Evolutionary conservation across 2,888 invertebrate genomes (phyloP), one percentile per base, ranked within the genome.

Genomic region (Nomada fabriciana): DNA sequence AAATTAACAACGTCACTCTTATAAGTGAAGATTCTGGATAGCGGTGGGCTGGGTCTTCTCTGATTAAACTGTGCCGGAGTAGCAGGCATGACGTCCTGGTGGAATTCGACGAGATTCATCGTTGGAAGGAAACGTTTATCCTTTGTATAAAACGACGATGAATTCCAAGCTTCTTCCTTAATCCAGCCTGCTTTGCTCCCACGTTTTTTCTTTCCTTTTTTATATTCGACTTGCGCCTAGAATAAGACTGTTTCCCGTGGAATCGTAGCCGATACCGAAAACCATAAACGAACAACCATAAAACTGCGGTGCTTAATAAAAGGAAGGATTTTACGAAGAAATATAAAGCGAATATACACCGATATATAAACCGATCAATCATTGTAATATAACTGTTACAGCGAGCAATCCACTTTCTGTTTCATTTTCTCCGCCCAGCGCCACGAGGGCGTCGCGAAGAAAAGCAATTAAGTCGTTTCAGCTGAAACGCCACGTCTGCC

Each of bases 81-180:
- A 73, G 15, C 18, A 18, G 29, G 15, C 42, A 25, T 20, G 47
- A 50, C 52, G 7, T 53, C 52, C 63, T 23, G 53, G 59, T 25
- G 47, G 79, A 73, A 67, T 50, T 25, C 60, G 25, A 67, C 42
- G 50, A 29, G 57, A 77, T 63, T 50, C 42, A n/a, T 42, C 18
- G 53, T 25, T 43, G 57, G 18, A 50, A 5, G 18, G 1, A n/a
- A 18, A 2, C 69, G 57, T 78, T 80, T 72, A 72, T 67, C 72
- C 60, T 65, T 60, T 42, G 64, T 72, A 80, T 72, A 72, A 79
- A 53, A 79, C 18, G 18, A 23, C 60, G 9, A 53, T 72, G 60
- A 78, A 80, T 80, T 60, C 52, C 25, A 52, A 55, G 29, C 53
- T 55, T 47, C 55, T n/a, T 15, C 18, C 53, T 60, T 53, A 74